phyloP scores from a whole-genome alignment of 2,888 invertebrate species.

The Autographa pulchrina region DNA sequence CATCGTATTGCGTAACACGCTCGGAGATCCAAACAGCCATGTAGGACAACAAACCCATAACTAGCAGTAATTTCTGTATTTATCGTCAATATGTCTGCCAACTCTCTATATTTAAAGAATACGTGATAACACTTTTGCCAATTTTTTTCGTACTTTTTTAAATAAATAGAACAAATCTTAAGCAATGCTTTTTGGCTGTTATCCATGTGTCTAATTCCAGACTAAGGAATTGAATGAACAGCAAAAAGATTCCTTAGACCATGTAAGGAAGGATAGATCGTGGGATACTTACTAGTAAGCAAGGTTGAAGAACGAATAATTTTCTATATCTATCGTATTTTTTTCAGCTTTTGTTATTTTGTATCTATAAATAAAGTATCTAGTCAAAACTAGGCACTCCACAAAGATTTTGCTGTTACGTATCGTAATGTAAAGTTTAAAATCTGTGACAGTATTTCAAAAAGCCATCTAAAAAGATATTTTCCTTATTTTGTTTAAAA shows the following conservation, averaged over 20 bases:
- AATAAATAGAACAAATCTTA: conserved; percentile 1
- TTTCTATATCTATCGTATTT: too few species aligned
- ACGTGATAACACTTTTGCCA: conserved; percentile 30
- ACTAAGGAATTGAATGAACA: background rate
- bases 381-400: too few species aligned
- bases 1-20: conserved; percentile 67
- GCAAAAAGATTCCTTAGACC: background rate
- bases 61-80: conserved; percentile 53
- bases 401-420: too few species aligned
- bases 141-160: conserved; percentile 12
- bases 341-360: too few species aligned
- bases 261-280: background rate
- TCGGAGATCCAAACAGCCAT: conserved; percentile 63
- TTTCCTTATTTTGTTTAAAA: conserved; percentile 3
- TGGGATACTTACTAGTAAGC: background rate
- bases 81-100: conserved; percentile 61
- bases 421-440: too few species aligned
- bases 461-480: background rate
- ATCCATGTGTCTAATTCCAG: conserved; percentile 11
- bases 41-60: conserved; percentile 73
- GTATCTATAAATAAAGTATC: too few species aligned
- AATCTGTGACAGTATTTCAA: background rate
- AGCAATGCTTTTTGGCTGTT: conserved; percentile 3
- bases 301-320: too few species aligned
- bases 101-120: conserved; percentile 40